Conservation (phyloP, 2,888 invertebrate genomes). For the Digitonthophagus gazella region DNA sequence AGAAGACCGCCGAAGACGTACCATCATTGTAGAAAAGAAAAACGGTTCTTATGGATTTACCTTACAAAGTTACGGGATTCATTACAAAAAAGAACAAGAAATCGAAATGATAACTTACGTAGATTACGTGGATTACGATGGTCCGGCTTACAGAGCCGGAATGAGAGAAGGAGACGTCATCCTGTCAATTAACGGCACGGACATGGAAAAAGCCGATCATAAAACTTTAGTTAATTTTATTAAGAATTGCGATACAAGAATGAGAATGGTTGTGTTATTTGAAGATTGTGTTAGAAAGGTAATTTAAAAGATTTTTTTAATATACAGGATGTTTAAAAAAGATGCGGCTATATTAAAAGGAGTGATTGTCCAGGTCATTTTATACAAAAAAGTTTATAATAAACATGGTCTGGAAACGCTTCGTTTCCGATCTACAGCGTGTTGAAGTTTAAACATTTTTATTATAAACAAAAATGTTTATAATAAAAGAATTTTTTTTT, state of each 20-base stretch:
- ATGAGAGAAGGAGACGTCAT: constrained; percentile 97
- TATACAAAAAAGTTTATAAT: no score
- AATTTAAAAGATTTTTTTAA: constrained; percentile 25
- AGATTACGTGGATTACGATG: constrained; percentile 91
- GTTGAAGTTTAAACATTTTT: no score
- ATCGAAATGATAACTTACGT: constrained; percentile 97
- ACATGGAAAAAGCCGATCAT: constrained; percentile 94
- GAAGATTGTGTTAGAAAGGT: constrained; percentile 96
- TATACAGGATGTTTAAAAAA: no score
- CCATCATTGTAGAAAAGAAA: constrained; percentile 89
- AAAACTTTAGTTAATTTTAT: constrained; percentile 90
- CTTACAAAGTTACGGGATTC: constrained; percentile 95
- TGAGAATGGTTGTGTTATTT: constrained; percentile 95
- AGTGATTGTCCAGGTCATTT: no score
- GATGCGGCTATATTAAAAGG: no score
- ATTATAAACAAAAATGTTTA: no score
- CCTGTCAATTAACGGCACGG: constrained; percentile 91
- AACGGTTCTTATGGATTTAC: constrained; percentile 93
- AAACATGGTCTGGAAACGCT: no score
- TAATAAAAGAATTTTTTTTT: no score
- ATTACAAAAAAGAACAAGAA: constrained; percentile 90
- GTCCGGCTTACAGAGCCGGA: constrained; percentile 88
- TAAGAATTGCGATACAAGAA: constrained; percentile 81
- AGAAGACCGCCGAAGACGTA: constrained; percentile 82
- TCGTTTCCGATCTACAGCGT: no score